These are phyloP conservation scores for Galeopterus variegatus DNA, from an alignment of 2,113 vertebrate genomes.

Conservation along the genomic window DNA sequence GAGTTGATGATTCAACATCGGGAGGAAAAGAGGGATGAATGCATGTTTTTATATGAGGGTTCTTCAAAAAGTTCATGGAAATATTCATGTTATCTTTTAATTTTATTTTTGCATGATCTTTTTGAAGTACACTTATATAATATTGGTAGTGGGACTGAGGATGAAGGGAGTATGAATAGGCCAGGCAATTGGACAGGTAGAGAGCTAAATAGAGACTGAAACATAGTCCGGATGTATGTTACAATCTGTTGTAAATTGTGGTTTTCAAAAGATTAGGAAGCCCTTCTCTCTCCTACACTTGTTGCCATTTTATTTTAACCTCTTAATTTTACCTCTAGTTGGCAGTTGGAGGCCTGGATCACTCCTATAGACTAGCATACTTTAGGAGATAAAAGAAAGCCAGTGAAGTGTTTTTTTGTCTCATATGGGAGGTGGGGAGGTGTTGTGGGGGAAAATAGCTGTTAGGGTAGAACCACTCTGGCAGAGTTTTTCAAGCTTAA, in stretches of 20 bases:
- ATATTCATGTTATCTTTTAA: no score
- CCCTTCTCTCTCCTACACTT: background rate
- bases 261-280: conserved; percentile 43
- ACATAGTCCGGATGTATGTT: background rate
- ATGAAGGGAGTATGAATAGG: background rate
- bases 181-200: background rate
- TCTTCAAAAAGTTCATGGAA: no score
- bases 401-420: background rate
- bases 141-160: background rate
- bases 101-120: no score
- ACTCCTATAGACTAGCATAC: background rate
- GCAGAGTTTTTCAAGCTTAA: conserved; percentile 13
- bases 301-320: background rate
- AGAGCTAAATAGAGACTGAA: background rate
- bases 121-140: background rate
- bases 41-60: background rate
- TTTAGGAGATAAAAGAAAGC: background rate
- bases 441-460: background rate
- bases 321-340: conserved; percentile 28
- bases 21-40: background rate
- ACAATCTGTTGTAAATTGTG: background rate
- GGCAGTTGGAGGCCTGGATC: background rate
- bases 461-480: background rate
- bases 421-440: background rate
- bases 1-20: background rate